phyloP scores from a whole-genome alignment of 2,113 vertebrate species.

The Eidolon helvum region DNA sequence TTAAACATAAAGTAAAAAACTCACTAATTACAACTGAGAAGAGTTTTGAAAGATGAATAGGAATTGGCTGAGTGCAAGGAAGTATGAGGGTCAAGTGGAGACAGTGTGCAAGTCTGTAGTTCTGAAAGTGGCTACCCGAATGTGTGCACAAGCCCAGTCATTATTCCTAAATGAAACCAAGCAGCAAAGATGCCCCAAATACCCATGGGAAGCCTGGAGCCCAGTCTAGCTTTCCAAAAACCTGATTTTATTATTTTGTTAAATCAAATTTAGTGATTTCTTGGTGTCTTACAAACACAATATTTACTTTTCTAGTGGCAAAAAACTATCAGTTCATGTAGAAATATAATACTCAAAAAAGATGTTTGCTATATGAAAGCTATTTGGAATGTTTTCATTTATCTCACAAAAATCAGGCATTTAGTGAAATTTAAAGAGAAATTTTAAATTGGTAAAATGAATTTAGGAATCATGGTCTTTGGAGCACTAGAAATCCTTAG shows the following conservation, averaged over 20 bases:
- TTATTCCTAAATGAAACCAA: background rate
- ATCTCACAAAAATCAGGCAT: background rate
- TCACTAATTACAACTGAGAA: background rate
- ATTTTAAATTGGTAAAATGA: background rate
- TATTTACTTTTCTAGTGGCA: background rate
- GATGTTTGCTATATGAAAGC: background rate
- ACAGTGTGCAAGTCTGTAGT: fast-evolving
- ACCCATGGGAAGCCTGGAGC: background rate
- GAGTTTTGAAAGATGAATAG: background rate
- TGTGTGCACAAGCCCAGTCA: fast-evolving
- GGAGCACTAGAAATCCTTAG: background rate
- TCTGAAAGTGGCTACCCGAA: background rate
- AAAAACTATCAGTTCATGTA: background rate
- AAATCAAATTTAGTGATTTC: background rate
- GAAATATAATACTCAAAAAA: background rate
- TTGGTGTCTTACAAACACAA: background rate
- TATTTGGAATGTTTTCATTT: background rate
- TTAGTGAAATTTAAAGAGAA: background rate
- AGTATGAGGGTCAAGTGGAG: background rate
- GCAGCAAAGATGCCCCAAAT: fast-evolving
- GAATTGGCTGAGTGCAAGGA: background rate
- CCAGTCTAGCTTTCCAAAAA: background rate
- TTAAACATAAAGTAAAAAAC: background rate
- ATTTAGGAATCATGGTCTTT: background rate
- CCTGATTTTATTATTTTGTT: background rate